phyloP scores from a whole-genome alignment of 2,113 vertebrate genomes.

The Promerops cafer region DNA sequence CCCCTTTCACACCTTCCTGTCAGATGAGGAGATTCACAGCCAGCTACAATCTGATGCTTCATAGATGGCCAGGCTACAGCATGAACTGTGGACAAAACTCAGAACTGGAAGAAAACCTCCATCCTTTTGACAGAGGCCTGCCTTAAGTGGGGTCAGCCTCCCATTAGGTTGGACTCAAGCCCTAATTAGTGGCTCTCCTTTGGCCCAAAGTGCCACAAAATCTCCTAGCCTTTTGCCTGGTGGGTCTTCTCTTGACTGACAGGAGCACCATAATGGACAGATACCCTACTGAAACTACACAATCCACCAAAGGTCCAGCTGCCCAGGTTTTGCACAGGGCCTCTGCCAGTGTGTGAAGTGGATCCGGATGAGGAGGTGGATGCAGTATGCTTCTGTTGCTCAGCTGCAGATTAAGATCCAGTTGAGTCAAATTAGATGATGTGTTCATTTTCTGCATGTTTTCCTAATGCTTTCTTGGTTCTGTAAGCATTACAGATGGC shows the following conservation, averaged over 20 bases:
- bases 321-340: not conserved
- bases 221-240: not conserved
- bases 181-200: not conserved
- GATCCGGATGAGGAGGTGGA: not conserved
- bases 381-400: accelerated
- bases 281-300: not conserved
- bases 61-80: not conserved
- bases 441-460: not conserved
- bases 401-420: not conserved
- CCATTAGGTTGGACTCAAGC: not conserved
- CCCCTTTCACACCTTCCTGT: not conserved
- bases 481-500: not conserved
- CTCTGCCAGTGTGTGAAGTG: not conserved
- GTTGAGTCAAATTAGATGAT: not conserved
- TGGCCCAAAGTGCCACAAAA: not conserved
- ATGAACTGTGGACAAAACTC: not conserved
- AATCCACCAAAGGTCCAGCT: accelerated
- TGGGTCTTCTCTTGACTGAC: not conserved
- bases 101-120: not conserved
- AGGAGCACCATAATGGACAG: not conserved
- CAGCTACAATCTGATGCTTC: not conserved
- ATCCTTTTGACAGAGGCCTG: not conserved
- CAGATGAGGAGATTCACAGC: not conserved
- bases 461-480: not conserved
- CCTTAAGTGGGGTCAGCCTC: not conserved